Evolutionary conservation across 2,797 vertebrate species (phyloP), one percentile per base, ranked within the genome.

Genomic region (Steatocranus sp.): DNA sequence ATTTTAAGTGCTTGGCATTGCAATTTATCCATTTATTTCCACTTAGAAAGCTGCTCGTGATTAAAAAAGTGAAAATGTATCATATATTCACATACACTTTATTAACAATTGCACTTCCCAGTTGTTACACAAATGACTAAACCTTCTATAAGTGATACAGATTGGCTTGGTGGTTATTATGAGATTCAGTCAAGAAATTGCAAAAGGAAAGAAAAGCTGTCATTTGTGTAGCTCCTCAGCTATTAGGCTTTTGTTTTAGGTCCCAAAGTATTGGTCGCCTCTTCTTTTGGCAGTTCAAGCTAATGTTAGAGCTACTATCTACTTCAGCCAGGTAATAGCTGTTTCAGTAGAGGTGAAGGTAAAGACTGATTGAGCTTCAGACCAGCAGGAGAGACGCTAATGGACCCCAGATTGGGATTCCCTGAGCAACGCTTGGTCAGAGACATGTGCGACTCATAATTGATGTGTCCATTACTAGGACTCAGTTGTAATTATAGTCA

Each of bases 401-500:
- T 98, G 98, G 97, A 97, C 93, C 96, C 96, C 96, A 96, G 97
- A 98, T 98, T 98, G 97, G 97, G 97, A 98, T 98, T 98, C 97
- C 98, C 98, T 97, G 97, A 97, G 97, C 97, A 98, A 97, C 97
- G 97, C 98, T 97, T 97, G 97, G 97, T 98, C 97, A 97, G 97
- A 97, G 98, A 98, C 97, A 97, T 97, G 97, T 97, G 97, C 97
- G 98, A 97, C 97, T 98, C 97, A 98, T 98, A 99, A 99, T 99
- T 98, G 98, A 99, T 99, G 98, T 98, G 98, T 99, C 98, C 98
- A 99, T 99, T 99, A 98, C 98, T 97, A 97, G 97, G 98, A 98
- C 98, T 99, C 98, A 98, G 97, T 99, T 98, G 98, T 99, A 99
- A 99, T 99, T 99, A 99, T 98, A 98, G 98, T 99, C 98, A 98